Evolutionary conservation across 2,797 vertebrate species (phyloP), one percentile per base, ranked within the genome.

Genomic region (Adelosebastes latens): DNA sequence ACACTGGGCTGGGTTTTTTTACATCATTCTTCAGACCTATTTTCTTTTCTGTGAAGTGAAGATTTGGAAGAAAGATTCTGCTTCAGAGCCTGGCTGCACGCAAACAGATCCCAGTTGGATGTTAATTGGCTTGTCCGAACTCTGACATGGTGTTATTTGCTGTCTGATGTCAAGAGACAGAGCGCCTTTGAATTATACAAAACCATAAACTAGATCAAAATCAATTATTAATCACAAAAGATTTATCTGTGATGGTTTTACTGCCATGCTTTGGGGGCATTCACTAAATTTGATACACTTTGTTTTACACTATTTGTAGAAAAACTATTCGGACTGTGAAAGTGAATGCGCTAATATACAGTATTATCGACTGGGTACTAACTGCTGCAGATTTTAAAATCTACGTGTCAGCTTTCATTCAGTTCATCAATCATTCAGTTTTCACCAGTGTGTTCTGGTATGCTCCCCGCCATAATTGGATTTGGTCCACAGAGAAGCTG

Each of bases 71-170:
- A 52, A 9, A 60, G 77, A 67, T 81, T 79, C 79, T 24, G 64
- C 62, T 60, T 53, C 61, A 49, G 53, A 75, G 75, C 61, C 31
- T 20, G 60, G 39, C 77, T 74, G 60, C 55, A 68, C 56, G 58
- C 62, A 72, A 63, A 75, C 69, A 61, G 61, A 80, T 77, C 79
- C 29, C 73, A 86, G 84, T 22, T 70, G 82, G 85, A 81, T 62
- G 55, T 55, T 82, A 86, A 87, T 85, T 89, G 74, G 67, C 75
- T 74, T 20, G 36, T 81, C 77, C 86, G 80, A 86, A 84, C 84
- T 84, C 81, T 85, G 82, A 83, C 72, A 79, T 56, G 46, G 24
- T 74, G 78, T 59, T 64, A 86, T 85, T 81, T 84, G 22, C 62
- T 75, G 79, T 39, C 66, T 80, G 78, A 70, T 64, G 65, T 83